Conservation (phyloP, 2,888 invertebrate species). For the Amphiduros pacificus region DNA sequence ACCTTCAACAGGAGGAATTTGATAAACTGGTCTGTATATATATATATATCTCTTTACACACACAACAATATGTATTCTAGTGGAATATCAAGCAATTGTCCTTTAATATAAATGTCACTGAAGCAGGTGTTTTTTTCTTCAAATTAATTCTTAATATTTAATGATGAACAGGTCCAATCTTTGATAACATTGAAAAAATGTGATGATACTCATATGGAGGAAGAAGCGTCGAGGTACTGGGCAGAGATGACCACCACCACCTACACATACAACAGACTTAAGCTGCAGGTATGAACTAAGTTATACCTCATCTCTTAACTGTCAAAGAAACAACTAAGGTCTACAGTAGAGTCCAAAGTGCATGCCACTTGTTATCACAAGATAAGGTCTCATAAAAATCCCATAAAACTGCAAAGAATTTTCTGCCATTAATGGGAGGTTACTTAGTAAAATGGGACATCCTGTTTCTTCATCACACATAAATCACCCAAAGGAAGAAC, state of each 20-base stretch:
- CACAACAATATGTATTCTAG: background rate
- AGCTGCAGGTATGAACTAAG: conserved; percentile 66
- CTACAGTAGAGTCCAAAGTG: background rate
- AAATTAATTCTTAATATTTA: background rate
- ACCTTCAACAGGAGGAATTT: conserved; percentile 44
- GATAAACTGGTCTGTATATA: conserved; percentile 38
- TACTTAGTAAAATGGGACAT: background rate
- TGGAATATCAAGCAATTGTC: background rate
- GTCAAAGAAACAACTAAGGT: background rate
- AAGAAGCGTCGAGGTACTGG: conserved; percentile 80
- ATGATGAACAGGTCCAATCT: conserved; percentile 61
- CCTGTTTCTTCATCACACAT: too few relatives aligned
- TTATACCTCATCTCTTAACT: background rate
- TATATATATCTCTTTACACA: background rate
- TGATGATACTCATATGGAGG: conserved; percentile 75
- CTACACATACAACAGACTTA: conserved; percentile 77
- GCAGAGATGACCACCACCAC: conserved; percentile 73
- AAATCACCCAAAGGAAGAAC: too few relatives aligned
- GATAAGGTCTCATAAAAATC: too few relatives aligned
- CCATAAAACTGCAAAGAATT: background rate
- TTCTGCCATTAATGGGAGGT: background rate
- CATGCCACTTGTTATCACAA: background rate
- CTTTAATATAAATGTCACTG: background rate
- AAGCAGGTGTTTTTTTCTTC: background rate
- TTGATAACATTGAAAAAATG: conserved; percentile 76